A percentile compares a stretch with the other conserved stretches of the same genome.
These are phyloP conservation scores for Spilogale gracilis DNA, from an alignment of 2,113 vertebrate species.

Conservation along the genomic window DNA sequence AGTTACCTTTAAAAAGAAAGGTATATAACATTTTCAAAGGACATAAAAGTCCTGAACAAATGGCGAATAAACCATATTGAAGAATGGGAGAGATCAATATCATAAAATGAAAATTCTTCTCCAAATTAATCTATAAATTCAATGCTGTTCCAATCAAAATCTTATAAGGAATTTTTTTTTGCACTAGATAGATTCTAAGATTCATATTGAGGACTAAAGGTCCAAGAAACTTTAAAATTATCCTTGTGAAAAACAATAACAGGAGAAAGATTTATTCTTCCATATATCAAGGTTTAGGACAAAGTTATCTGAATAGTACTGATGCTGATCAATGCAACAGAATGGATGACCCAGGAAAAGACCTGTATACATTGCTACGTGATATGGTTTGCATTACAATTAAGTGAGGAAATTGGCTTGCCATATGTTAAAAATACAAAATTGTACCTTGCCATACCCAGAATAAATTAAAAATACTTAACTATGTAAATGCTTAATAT, in stretches of 20 bases:
- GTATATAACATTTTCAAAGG: neutral
- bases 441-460: too few relatives aligned
- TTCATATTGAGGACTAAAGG: neutral
- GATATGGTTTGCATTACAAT: neutral
- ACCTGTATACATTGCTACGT: neutral
- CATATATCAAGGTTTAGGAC: neutral
- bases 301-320: neutral
- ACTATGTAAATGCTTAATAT: neutral
- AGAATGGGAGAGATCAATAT: neutral
- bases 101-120: neutral
- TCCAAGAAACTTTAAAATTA: neutral
- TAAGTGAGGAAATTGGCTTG: neutral
- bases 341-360: neutral
- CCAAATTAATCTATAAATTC: constrained; percentile 3
- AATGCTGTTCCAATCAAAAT: neutral
- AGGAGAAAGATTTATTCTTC: neutral
- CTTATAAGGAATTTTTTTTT: neutral
- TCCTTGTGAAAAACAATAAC: neutral
- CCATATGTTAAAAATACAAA: neutral
- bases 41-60: neutral
- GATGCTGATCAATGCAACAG: neutral
- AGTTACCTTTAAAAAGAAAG: neutral
- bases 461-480: neutral
- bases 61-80: neutral
- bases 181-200: neutral